A percentile compares a stretch with the other conserved stretches of the same genome.
Evolutionary conservation across 2,888 invertebrate genomes (phyloP).

Genomic region (Autographa gamma): DNA sequence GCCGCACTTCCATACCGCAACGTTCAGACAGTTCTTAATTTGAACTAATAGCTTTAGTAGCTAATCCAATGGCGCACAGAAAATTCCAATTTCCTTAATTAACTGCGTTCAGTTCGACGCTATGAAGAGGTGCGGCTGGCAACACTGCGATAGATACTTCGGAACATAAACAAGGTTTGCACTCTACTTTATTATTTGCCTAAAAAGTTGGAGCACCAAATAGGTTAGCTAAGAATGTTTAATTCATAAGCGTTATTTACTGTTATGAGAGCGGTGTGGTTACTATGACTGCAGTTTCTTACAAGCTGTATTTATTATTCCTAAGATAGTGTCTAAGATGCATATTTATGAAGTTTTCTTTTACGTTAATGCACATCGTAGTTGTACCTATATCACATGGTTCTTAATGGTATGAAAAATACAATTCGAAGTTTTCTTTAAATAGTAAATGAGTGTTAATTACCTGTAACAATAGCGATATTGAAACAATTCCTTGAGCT

Average conservation of each 20-base stretch:
- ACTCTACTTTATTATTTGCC: constrained; percentile 14
- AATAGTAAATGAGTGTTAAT: constrained; percentile 30
- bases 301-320: not conserved
- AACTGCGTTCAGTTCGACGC: constrained; percentile 82
- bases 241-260: not conserved
- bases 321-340: not conserved
- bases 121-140: constrained; percentile 83
- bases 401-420: constrained; percentile 11
- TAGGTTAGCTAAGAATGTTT: constrained; percentile 2
- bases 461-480: constrained; percentile 98
- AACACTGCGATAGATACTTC: constrained; percentile 80
- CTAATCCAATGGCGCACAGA: constrained; percentile 85
- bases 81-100: constrained; percentile 89
- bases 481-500: constrained; percentile 98
- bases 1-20: constrained; percentile 66
- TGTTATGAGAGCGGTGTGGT: constrained; percentile 2
- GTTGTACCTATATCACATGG: not conserved
- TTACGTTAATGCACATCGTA: not conserved
- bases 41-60: constrained; percentile 87
- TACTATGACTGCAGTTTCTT: not conserved
- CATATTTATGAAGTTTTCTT: constrained; percentile 1
- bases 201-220: constrained; percentile 5
- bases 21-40: constrained; percentile 84
- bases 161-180: constrained; percentile 64
- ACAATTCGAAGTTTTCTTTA: not conserved